These are phyloP conservation scores for Papilio gigon DNA, from an alignment of 2,888 invertebrate genomes.

Conservation along the genomic window DNA sequence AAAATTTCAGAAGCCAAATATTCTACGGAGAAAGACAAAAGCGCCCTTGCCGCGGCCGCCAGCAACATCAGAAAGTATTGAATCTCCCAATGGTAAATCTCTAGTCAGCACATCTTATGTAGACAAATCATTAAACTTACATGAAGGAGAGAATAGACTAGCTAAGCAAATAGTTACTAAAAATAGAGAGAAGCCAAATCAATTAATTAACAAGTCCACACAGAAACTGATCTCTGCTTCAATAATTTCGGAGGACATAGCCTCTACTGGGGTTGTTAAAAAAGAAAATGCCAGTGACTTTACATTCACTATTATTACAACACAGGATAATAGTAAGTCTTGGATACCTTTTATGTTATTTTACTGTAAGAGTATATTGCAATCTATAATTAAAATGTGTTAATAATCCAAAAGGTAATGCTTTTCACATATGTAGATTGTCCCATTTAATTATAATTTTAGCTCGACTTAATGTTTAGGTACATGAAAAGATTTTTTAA, in stretches of 20 bases:
- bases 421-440: too few species aligned
- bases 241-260: conserved; percentile 20
- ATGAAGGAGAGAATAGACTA: conserved; percentile 40
- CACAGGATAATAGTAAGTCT: conserved; percentile 32
- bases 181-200: conserved; percentile 29
- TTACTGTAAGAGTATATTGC: not conserved
- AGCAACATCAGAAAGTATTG: conserved; percentile 45
- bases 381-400: not conserved
- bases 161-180: conserved; percentile 36
- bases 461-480: too few species aligned
- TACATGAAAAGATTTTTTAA: too few species aligned
- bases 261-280: conserved; percentile 12
- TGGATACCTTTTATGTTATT: not conserved
- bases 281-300: conserved; percentile 32
- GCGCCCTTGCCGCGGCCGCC: conserved; percentile 43
- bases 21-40: conserved; percentile 66
- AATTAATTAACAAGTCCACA: conserved; percentile 28
- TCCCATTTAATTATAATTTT: too few species aligned
- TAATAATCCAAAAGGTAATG: not conserved
- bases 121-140: conserved; percentile 41
- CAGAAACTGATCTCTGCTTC: conserved; percentile 27
- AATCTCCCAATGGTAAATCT: conserved; percentile 50
- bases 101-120: conserved; percentile 43
- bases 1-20: conserved; percentile 74
- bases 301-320: conserved; percentile 32